Evolutionary conservation across 1,140 invertebrate genomes (phyloP), one percentile per base, ranked within the genome.

Genomic region (Drosophila novamexicana): DNA sequence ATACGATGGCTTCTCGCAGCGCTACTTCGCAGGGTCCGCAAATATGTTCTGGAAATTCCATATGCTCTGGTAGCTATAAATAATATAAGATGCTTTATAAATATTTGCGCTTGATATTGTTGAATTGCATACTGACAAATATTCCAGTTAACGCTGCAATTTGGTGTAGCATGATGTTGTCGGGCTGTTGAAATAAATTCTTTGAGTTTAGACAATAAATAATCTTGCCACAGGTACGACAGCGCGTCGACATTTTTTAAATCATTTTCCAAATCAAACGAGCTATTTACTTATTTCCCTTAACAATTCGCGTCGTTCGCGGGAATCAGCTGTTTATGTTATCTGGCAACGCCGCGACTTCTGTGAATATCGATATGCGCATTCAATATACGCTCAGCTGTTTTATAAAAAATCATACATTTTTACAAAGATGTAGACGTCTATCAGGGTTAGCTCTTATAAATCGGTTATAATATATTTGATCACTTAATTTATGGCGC

Each of bases 131-230:
- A 69, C 76, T 80, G 42, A 88, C 83, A 56, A 77, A 80, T 16
- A 88, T 45, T 0, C 83, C 84, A 2, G 83, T 88, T 42, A 88
- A 3, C 0, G 54, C 84, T 32, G 88, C 76, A 45, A 88, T 88
- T 61, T 89, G 76, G 42, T 86, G 76, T 1, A 89, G 63, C 63
- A 71, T 82, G 9, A 88, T 66, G 16, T 50, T 72, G 10, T 86
- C 58, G 1, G 72, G 50, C 7, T 88, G 76, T 47, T 61, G 29
- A 7, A 88, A 88, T 0, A 88, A 59, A 56, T 80, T 77, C 6
- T 59, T 74, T 1, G 69, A 39, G 1, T 47, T 69, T 1, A 40
- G 6, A 34, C 49, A 59, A 29, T 65, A 89, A 3, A 86, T 86
- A 29, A 88, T 64, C 1, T 74, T 64, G 22, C 82, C 83, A 65